A percentile compares a stretch with the other conserved stretches of the same genome.
Conservation (phyloP, 2,113 vertebrate species). For the Amblyopsis rosae region DNA sequence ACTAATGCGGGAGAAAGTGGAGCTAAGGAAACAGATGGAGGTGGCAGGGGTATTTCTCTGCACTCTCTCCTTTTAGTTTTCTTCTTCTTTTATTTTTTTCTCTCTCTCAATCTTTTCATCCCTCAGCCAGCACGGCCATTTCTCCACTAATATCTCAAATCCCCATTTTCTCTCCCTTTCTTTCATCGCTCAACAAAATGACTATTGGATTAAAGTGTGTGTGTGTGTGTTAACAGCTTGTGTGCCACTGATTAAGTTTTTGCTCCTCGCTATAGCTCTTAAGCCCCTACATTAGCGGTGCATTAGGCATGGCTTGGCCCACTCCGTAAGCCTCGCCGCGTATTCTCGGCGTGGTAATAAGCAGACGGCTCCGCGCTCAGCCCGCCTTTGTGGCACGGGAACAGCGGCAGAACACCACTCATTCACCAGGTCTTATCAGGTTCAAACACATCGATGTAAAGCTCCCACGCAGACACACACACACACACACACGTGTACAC, state of each 20-base stretch:
- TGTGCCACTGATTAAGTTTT: slow-evolving; percentile 38
- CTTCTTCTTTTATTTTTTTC: slow-evolving; percentile 21
- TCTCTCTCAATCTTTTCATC: slow-evolving; percentile 10
- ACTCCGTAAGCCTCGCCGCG: slow-evolving; percentile 43
- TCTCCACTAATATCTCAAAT: slow-evolving; percentile 31
- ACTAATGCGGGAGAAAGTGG: slow-evolving; percentile 46
- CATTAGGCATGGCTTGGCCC: slow-evolving; percentile 57
- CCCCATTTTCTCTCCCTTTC: slow-evolving; percentile 13
- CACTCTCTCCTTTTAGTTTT: slow-evolving; percentile 20
- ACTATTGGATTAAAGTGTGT: slow-evolving; percentile 8
- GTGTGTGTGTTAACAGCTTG: neutral
- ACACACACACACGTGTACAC: slow-evolving; percentile 23
- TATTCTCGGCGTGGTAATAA: slow-evolving; percentile 50
- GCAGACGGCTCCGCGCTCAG: slow-evolving; percentile 48
- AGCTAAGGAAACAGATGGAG: slow-evolving; percentile 4
- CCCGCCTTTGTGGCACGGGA: slow-evolving; percentile 58
- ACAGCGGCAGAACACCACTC: slow-evolving; percentile 50
- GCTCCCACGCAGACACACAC: slow-evolving; percentile 34
- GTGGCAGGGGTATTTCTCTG: neutral
- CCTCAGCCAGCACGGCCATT: slow-evolving; percentile 19
- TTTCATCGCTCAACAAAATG: slow-evolving; percentile 35
- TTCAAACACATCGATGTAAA: slow-evolving; percentile 70
- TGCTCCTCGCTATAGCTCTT: slow-evolving; percentile 53
- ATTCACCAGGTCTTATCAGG: slow-evolving; percentile 76
- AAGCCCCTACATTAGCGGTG: slow-evolving; percentile 52